Conservation (phyloP, 92 coral and sea anemone genomes). For the Paramuricea clavata region DNA sequence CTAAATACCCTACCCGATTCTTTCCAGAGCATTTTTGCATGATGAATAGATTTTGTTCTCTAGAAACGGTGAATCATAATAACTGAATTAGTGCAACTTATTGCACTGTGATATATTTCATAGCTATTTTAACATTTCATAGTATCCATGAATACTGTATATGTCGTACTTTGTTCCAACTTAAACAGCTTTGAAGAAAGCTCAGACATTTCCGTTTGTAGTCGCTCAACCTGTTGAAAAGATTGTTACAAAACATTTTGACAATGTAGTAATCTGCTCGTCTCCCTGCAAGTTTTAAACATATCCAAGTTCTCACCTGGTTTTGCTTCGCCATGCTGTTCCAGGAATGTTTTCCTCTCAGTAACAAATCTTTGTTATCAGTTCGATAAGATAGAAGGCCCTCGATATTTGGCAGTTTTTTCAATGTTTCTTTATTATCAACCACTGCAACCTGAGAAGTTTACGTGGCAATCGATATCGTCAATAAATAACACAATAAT, state of each 20-base stretch:
- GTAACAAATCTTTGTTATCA: background rate
- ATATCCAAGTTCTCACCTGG: no score
- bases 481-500: background rate
- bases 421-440: background rate
- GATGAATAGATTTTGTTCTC: background rate
- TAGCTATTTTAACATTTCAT: no score
- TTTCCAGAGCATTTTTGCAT: background rate
- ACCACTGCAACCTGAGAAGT: background rate
- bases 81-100: no score
- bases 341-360: background rate
- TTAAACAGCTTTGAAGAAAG: background rate
- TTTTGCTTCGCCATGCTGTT: background rate
- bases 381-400: background rate
- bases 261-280: background rate
- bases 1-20: background rate
- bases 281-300: no score
- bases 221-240: background rate
- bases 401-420: background rate
- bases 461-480: background rate
- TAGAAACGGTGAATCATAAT: no score
- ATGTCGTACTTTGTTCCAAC: background rate
- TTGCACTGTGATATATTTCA: no score
- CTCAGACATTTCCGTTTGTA: background rate
- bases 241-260: background rate
- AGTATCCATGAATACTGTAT: no score